Base-by-base conservation (phyloP, 2,113 vertebrate species). In the Heteronetta atricapilla region DNA sequence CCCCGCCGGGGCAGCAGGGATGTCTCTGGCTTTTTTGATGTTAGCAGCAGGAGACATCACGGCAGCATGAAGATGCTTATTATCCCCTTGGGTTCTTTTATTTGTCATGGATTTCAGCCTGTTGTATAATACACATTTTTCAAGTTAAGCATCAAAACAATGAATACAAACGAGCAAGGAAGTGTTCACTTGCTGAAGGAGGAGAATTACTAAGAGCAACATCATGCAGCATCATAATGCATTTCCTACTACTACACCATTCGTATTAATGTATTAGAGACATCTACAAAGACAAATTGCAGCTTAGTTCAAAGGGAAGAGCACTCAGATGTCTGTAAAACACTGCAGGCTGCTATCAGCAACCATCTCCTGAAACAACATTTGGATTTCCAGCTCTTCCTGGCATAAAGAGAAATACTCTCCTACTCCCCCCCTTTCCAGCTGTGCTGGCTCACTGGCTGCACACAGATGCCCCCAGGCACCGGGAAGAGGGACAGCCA, bases 141-240 rank as follows among this genome's bases (percentile, higher is more conserved):
- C 96, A 96, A 96, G 89, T 90, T 96, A 96, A 95, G 90, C 94
- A 94, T 95, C 96, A 93, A 96, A 96, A 97, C 94, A 95, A 95
- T 91, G 95, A 96, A 95, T 96, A 94, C 58, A 94, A 92, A 96
- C 52, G 92, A 94, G 93, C 17, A 28, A 70, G 66, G 86, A 93
- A 95, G 69, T 5, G 52, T 60, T 93, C 38, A 31, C 70, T 83
- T 40, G 88, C 94, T 82, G 86, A 90, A 93, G 78, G 80, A 95
- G 82, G 85, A 88, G 91, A 68, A 94, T 92, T 86, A 90, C 79
- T 44, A 92, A 85, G 68, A 93, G 91, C 89, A 93, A 87, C 93
- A 93, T 55, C 8, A 21, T 1, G 13, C 74, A 58, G 86, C 26
- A 58, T 93, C 89, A 83, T 82, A 93, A 88, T 53, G 53, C 82